A percentile compares a stretch with the other conserved stretches of the same genome.
These are phyloP conservation scores for Drosophila paulistorum DNA, from an alignment of 1,140 invertebrate genomes.

Conservation along the genomic window DNA sequence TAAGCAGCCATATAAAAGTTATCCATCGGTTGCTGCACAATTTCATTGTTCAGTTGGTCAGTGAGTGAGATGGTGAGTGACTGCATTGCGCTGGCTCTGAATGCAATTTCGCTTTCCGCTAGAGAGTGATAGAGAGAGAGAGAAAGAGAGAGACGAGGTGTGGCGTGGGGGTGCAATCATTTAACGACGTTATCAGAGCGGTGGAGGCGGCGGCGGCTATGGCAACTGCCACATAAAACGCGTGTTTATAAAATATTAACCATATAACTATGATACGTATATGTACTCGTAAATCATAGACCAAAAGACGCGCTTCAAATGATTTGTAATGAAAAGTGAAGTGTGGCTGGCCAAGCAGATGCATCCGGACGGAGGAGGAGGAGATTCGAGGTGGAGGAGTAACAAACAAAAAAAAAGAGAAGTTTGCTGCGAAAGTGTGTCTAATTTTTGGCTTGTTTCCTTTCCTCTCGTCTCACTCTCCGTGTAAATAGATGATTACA, in stretches of 20 bases:
- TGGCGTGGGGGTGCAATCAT: conserved; percentile 21
- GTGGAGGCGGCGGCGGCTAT: conserved; percentile 17
- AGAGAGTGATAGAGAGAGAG: neutral
- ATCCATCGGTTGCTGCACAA: conserved; percentile 47
- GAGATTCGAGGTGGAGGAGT: neutral
- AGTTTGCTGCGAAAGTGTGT: conserved; percentile 65
- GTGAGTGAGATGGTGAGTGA: conserved; percentile 13
- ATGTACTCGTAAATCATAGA: conserved; percentile 20
- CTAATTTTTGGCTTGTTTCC: conserved; percentile 32
- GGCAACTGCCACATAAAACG: conserved; percentile 43
- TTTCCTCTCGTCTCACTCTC: conserved; percentile 33
- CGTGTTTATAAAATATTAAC: conserved; percentile 69
- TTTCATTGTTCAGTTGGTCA: conserved; percentile 60
- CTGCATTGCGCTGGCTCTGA: neutral
- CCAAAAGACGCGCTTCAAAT: conserved; percentile 36
- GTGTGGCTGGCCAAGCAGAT: conserved; percentile 48
- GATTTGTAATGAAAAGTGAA: conserved; percentile 77
- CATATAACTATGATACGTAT: conserved; percentile 14
- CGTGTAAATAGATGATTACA: conserved; percentile 17
- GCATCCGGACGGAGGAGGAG: neutral
- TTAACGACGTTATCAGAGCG: conserved; percentile 78
- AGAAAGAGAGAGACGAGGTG: too few relatives aligned
- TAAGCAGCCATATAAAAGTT: conserved; percentile 75
- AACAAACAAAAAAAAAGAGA: neutral
- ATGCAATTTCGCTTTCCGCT: conserved; percentile 60